Evolutionary conservation across 2,797 vertebrate species (phyloP).

Genomic region (Gastrophryne carolinensis): DNA sequence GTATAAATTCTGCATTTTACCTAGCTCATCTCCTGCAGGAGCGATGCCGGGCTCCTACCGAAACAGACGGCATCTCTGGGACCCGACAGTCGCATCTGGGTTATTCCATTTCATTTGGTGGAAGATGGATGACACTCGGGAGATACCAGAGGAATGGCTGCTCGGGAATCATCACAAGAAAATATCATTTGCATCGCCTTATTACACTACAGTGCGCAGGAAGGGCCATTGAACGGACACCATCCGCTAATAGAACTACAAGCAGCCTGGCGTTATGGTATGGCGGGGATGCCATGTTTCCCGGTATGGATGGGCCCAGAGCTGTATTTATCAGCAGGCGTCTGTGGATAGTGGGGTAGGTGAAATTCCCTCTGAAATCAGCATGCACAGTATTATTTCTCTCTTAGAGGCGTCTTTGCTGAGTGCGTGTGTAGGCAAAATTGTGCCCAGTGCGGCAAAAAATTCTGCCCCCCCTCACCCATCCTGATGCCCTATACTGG

Average conservation of each 20-base stretch:
- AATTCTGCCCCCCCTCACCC: no score
- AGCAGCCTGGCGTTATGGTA: neutral
- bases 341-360: no score
- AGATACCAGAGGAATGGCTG: conserved; percentile 14
- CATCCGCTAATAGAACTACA: conserved; percentile 2
- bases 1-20: conserved; percentile 20
- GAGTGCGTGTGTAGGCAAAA: no score
- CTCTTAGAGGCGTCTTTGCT: no score
- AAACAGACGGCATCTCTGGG: neutral
- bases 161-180: conserved; percentile 14
- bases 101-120: conserved; percentile 30
- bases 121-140: conserved; percentile 11
- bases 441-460: no score
- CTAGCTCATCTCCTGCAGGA: conserved; percentile 15
- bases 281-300: neutral
- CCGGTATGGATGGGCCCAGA: neutral
- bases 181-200: conserved; percentile 14
- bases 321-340: neutral
- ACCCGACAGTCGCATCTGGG: conserved; percentile 14
- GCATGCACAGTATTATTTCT: no score
- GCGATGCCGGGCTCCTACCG: neutral
- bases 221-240: neutral
- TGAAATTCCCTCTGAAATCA: no score
- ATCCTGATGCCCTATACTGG: no score
- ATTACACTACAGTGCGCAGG: conserved; percentile 2